phyloP scores from a whole-genome alignment of 2,797 vertebrate genomes.

The Galagoides demidoff region DNA sequence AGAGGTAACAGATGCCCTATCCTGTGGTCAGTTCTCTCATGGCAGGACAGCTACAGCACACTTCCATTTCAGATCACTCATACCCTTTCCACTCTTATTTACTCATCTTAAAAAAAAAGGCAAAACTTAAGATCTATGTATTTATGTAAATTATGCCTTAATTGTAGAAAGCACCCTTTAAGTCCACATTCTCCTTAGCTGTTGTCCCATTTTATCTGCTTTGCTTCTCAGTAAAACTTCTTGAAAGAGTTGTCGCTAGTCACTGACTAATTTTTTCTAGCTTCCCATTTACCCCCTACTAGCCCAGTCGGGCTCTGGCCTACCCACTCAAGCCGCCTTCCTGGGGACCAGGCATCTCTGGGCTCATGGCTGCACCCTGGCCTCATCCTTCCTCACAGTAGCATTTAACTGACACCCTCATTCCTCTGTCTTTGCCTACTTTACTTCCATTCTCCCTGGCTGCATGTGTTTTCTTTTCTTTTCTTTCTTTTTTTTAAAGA shows the following conservation, averaged over 20 bases:
- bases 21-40: neutral
- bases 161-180: neutral
- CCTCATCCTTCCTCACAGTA: accelerated
- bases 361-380: neutral
- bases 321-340: neutral
- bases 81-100: neutral
- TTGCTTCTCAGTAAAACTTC: neutral
- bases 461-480: no score
- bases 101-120: neutral
- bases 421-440: neutral
- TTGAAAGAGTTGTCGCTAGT: neutral
- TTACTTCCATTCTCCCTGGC: accelerated
- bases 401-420: neutral
- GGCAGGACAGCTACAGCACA: neutral
- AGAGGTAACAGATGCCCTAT: neutral
- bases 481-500: neutral
- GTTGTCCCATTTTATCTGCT: neutral
- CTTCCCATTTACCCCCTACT: no score
- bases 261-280: neutral
- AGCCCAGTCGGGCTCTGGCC: neutral
- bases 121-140: neutral
- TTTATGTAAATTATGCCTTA: neutral
- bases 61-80: neutral
- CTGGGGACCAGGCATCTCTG: neutral
- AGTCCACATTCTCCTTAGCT: neutral